Evolutionary conservation across 2,888 invertebrate genomes (phyloP), one percentile per base, ranked within the genome.

Genomic region (Lepidonotus clava): DNA sequence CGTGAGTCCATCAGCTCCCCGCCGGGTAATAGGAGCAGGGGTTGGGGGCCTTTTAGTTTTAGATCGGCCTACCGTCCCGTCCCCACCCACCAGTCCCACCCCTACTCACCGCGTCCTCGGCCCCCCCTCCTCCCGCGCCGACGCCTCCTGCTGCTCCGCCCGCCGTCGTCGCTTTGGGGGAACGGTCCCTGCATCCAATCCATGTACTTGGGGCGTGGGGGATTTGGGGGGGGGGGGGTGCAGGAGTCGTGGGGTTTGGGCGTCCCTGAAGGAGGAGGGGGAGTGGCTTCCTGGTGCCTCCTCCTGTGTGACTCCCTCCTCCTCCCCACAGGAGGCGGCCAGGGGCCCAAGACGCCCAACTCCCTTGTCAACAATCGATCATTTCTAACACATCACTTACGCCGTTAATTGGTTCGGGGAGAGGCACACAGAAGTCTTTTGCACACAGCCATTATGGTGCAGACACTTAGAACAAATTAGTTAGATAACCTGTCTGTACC

Each of bases 401-500:
- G 6, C 46, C 80, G 46, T 80, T 80, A 80, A 80, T 80, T 80
- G 80, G 80, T 28, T 80, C 80, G 4, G 8, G 32, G 28, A 24
- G 51, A 1, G 71, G 18, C 18, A 18, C 46, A n/a, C 32, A 32
- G 46, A 80, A 80, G 6, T 80, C 80, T 24, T 18, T 21, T 41
- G 18, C 24, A 24, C 80, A 6, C 28, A 28, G 11, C 80, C 80
- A 80, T 41, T 46, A 46, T 24, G 80, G 24, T 6, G 28, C 18
- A 32, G 80, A 80, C 80, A 80, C 80, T 80, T 80, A 80, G 80
- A 80, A 80, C 80, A 80, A 80, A 80, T 80, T 80, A 80, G 80
- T 80, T 80, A 80, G 80, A 80, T 80, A 80, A 80, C 80, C 41
- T 11, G 66, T 11, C 11, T 18, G 46, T 18, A 11, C 36, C 71